Evolutionary conservation across 2,888 invertebrate species (phyloP).

Genomic region (Drosophila mimica): DNA sequence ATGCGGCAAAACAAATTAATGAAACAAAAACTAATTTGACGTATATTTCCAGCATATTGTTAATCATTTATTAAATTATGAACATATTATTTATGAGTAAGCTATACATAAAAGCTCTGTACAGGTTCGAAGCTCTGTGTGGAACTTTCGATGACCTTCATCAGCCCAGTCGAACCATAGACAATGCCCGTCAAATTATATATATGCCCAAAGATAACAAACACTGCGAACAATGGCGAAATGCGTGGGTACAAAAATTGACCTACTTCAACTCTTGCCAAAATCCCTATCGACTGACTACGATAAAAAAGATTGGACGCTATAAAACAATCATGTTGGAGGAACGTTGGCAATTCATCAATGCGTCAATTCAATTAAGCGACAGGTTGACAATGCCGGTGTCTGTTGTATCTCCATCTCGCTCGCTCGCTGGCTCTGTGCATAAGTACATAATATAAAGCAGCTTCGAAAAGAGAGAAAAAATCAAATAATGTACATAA

Average conservation of each 20-base stretch:
- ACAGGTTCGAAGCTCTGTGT: background rate
- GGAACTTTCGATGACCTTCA: conserved; percentile 41
- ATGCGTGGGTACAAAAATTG: conserved; percentile 29
- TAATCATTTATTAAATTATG: background rate
- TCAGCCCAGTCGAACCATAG: conserved; percentile 6
- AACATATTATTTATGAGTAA: background rate
- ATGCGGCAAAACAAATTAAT: conserved; percentile 9
- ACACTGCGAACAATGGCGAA: background rate
- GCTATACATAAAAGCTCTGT: background rate
- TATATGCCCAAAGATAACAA: conserved; percentile 17
- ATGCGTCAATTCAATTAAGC: conserved; percentile 34
- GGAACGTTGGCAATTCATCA: conserved; percentile 20
- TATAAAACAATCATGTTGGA: conserved; percentile 1
- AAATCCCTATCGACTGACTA: background rate
- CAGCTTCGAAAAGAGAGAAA: conserved; percentile 28
- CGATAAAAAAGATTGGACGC: background rate
- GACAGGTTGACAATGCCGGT: conserved; percentile 52
- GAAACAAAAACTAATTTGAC: conserved; percentile 1
- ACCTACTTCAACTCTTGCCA: conserved; percentile 46
- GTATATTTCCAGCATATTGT: background rate
- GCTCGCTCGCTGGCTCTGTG: conserved; percentile 5
- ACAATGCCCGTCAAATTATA: conserved; percentile 16
- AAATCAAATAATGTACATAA: conserved; percentile 32
- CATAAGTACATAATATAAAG: conserved; percentile 14
- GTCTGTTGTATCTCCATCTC: conserved; percentile 8